Percentiles rank a stretch among this genome's conserved stretches.
phyloP scores from a whole-genome alignment of 1,140 invertebrate species.

The Drosophila nebulosa region DNA sequence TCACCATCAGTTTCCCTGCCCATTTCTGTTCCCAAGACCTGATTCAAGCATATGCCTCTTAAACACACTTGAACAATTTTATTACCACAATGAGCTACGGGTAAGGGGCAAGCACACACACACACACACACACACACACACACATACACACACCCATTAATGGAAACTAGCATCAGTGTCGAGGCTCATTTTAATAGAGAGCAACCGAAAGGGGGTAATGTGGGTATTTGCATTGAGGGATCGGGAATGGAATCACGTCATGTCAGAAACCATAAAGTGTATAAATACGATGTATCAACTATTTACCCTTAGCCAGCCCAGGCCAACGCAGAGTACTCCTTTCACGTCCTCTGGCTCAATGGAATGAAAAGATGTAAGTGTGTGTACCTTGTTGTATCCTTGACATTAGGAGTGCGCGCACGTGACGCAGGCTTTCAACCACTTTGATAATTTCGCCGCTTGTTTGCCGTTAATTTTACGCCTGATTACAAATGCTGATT shows the following conservation, averaged over 20 bases:
- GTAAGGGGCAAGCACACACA: conserved; percentile 22
- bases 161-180: conserved; percentile 45
- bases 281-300: conserved; percentile 66
- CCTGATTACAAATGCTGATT: conserved; percentile 64
- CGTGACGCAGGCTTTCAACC: conserved; percentile 64
- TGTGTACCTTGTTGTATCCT: conserved; percentile 36
- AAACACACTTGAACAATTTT: conserved; percentile 73
- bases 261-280: conserved; percentile 78
- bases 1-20: conserved; percentile 23
- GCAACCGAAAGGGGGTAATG: conserved; percentile 5
- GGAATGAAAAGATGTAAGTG: neutral
- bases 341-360: neutral
- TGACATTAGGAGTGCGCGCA: conserved; percentile 62
- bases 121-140: conserved; percentile 2
- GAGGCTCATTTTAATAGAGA: conserved; percentile 59
- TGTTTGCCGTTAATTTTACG: conserved; percentile 71
- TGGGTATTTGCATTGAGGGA: conserved; percentile 54
- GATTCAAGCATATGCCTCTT: conserved; percentile 59
- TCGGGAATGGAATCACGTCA: conserved; percentile 54
- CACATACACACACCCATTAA: conserved; percentile 10
- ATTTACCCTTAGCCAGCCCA: conserved; percentile 22
- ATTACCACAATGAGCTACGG: conserved; percentile 40
- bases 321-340: neutral
- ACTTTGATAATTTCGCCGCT: conserved; percentile 53
- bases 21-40: conserved; percentile 3